Conservation (phyloP, 2,113 vertebrate genomes). For the Cinclus cinclus region DNA sequence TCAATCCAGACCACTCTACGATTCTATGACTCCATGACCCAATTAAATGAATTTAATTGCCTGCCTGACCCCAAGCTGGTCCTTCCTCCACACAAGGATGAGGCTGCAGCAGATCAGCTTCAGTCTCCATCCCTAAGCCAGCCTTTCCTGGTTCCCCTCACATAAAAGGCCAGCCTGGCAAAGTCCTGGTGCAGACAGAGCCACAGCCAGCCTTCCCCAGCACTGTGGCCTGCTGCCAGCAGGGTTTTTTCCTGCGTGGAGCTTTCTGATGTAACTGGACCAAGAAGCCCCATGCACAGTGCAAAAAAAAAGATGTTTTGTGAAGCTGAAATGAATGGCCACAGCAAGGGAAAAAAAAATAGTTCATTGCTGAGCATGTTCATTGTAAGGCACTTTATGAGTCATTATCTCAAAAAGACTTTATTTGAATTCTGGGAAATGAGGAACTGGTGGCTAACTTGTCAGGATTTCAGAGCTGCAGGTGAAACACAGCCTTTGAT, state of each 20-base stretch:
- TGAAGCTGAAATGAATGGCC: background rate
- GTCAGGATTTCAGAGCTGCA: background rate
- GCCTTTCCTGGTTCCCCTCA: background rate
- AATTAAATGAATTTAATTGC: background rate
- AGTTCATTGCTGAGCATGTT: background rate
- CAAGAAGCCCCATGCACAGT: background rate
- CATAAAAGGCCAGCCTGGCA: fast-evolving
- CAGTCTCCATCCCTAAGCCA: background rate
- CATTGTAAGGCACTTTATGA: background rate
- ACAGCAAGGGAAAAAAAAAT: background rate
- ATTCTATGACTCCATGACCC: background rate
- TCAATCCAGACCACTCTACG: too few species aligned
- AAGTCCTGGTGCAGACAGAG: background rate
- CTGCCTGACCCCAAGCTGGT: background rate
- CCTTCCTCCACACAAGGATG: background rate
- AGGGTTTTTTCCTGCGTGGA: background rate
- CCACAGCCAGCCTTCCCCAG: background rate
- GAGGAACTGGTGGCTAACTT: background rate
- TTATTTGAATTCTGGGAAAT: conserved; percentile 30
- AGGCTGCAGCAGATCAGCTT: background rate
- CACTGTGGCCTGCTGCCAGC: background rate
- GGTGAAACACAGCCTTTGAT: background rate
- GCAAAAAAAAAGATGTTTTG: background rate
- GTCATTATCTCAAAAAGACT: background rate
- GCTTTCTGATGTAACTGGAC: background rate